Evolutionary conservation across 2,888 invertebrate species (phyloP).

Genomic region (Zootermopsis nevadensis): DNA sequence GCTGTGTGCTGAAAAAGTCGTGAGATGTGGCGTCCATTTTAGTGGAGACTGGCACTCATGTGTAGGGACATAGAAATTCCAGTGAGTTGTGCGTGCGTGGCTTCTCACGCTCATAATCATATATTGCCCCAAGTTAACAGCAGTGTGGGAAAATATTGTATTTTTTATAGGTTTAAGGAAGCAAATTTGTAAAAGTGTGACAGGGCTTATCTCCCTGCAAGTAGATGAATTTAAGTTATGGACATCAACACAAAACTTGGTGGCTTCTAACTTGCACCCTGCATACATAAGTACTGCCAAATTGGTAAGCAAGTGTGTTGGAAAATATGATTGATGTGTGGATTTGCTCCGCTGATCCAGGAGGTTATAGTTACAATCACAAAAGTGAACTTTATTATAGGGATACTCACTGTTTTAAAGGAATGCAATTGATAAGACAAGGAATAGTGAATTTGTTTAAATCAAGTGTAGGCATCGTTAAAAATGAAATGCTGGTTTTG

Average conservation of each 20-base stretch:
- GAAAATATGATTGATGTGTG: not conserved
- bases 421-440: not conserved
- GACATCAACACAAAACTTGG: not conserved
- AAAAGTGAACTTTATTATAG: slow-evolving; percentile 19
- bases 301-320: not conserved
- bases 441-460: slow-evolving; percentile 16
- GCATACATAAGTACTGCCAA: too few relatives aligned
- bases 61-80: not conserved
- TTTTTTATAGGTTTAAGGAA: too few relatives aligned
- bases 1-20: not conserved
- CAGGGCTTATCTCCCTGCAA: not conserved
- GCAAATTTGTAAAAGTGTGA: not conserved
- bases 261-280: not conserved
- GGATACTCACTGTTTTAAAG: slow-evolving; percentile 3
- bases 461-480: slow-evolving; percentile 3
- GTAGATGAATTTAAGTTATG: not conserved
- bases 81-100: not conserved
- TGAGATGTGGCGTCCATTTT: too few relatives aligned
- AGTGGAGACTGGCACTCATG: not conserved
- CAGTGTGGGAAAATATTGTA: too few relatives aligned
- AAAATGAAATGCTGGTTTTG: not conserved
- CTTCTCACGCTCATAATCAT: too few relatives aligned
- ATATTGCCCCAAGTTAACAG: not conserved
- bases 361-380: slow-evolving; percentile 4
- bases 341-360: not conserved